phyloP scores from a whole-genome alignment of 2,888 invertebrate genomes.

The Carabus problematicus region DNA sequence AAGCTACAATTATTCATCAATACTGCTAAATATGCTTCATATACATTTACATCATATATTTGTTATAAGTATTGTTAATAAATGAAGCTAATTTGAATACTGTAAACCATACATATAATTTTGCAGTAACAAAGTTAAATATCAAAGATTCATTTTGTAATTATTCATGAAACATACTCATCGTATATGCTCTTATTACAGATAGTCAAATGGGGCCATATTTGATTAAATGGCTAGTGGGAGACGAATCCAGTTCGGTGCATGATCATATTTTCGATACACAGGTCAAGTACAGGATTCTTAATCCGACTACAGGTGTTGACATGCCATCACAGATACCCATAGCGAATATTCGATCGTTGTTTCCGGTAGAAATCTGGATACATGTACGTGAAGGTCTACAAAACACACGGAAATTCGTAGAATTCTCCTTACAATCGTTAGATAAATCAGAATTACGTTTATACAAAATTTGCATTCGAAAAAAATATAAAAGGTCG shows the following conservation, averaged over 20 bases:
- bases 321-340: neutral
- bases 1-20: no score
- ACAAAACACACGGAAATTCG: neutral
- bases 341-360: conserved; percentile 1
- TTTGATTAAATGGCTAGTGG: neutral
- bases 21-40: no score
- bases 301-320: neutral
- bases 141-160: no score
- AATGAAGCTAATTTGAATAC: no score
- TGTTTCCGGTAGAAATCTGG: neutral
- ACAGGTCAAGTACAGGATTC: neutral
- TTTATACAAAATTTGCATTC: conserved; percentile 52
- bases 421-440: neutral
- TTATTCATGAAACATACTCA: no score
- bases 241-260: neutral
- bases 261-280: neutral
- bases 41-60: no score
- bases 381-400: conserved; percentile 1
- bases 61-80: no score
- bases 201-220: neutral
- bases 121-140: no score
- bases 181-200: neutral
- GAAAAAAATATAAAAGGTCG: neutral
- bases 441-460: neutral
- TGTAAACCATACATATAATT: no score